Evolutionary conservation across 2,113 vertebrate genomes (phyloP).

Genomic region (Columba livia): DNA sequence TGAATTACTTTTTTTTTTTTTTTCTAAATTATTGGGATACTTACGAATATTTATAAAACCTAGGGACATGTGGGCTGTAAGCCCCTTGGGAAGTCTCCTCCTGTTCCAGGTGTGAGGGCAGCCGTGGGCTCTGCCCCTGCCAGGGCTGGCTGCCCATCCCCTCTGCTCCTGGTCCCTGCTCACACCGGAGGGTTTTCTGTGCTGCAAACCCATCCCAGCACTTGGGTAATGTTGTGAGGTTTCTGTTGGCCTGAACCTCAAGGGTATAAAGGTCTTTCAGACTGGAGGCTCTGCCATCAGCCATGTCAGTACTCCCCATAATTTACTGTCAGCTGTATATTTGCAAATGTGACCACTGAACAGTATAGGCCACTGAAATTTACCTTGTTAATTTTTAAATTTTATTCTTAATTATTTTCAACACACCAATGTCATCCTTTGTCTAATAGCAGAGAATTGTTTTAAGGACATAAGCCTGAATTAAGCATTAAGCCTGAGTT

Average conservation of each 20-base stretch:
- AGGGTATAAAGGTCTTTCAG: background rate
- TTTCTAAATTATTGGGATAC: background rate
- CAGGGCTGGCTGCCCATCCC: background rate
- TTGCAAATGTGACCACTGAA: background rate
- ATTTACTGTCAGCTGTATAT: background rate
- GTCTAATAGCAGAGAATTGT: background rate
- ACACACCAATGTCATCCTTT: background rate
- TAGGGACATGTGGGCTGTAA: background rate
- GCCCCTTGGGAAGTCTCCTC: background rate
- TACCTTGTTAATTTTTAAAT: background rate
- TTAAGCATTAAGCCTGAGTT: background rate
- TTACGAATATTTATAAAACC: background rate
- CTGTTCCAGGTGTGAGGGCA: background rate
- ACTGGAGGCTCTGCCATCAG: background rate
- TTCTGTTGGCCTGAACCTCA: background rate
- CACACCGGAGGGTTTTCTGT: background rate
- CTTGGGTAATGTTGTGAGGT: background rate
- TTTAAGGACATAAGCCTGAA: background rate
- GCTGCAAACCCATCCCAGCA: no score
- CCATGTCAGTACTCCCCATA: background rate
- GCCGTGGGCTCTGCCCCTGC: background rate
- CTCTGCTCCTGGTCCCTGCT: background rate
- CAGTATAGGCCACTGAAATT: background rate
- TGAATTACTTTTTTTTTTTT: background rate
- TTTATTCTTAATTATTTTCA: background rate